These are phyloP conservation scores for Chionodraco myersi DNA, from an alignment of 2,113 vertebrate species.

Conservation along the genomic window DNA sequence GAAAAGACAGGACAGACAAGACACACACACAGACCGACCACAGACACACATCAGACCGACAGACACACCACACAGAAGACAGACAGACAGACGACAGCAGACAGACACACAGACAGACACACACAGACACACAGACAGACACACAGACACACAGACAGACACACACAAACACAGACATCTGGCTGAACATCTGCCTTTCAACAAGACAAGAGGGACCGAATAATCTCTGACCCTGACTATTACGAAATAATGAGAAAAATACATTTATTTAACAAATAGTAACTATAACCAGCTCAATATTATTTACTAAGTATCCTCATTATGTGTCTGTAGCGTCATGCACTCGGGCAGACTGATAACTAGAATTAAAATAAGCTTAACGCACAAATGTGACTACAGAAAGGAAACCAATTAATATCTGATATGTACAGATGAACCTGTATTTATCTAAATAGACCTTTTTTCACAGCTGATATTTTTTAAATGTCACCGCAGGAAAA, in stretches of 20 bases:
- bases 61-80: too few species aligned
- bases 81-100: too few species aligned
- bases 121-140: too few species aligned
- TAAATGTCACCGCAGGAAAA: slow-evolving; percentile 19
- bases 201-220: slow-evolving; percentile 15
- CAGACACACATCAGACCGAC: too few species aligned
- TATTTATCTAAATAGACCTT: neutral
- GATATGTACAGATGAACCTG: too few species aligned
- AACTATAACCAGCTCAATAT: neutral
- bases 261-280: neutral
- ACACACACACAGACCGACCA: too few species aligned
- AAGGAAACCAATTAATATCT: too few species aligned
- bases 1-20: too few species aligned
- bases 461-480: neutral
- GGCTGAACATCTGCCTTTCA: slow-evolving; percentile 40
- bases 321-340: neutral
- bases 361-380: too few species aligned
- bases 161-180: slow-evolving; percentile 37
- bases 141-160: too few species aligned
- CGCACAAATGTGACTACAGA: too few species aligned
- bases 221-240: slow-evolving; percentile 1
- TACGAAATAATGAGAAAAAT: neutral
- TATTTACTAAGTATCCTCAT: neutral
- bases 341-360: neutral
- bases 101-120: too few species aligned